These are phyloP conservation scores for Drosophila buzzatii DNA, from an alignment of 2,888 invertebrate genomes.

Conservation along the genomic window DNA sequence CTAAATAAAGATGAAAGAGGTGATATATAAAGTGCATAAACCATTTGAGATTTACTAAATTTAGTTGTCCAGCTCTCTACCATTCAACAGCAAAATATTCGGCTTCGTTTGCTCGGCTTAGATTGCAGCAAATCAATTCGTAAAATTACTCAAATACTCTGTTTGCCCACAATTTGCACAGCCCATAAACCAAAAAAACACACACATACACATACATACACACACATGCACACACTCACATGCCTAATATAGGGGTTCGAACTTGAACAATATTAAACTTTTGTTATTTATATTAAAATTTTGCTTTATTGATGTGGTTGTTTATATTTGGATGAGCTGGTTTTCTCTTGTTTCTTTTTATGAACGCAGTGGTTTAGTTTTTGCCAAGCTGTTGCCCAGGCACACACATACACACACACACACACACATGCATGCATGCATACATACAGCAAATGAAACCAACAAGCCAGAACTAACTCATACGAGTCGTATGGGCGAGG, in stretches of 20 bases:
- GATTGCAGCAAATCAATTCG: conserved; percentile 29
- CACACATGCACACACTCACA: conserved; percentile 8
- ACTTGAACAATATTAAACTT: conserved; percentile 63
- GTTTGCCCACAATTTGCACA: conserved; percentile 24
- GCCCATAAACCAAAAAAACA: background rate
- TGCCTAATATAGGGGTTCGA: conserved; percentile 16
- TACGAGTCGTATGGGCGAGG: conserved; percentile 12
- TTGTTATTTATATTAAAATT: conserved; percentile 77
- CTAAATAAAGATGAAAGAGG: too few species aligned
- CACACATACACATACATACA: background rate
- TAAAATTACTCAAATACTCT: conserved; percentile 43
- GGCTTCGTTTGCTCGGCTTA: background rate
- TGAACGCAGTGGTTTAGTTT: conserved; percentile 57
- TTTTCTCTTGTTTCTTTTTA: conserved; percentile 44
- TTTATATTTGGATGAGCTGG: conserved; percentile 40
- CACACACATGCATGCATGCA: background rate
- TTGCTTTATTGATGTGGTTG: conserved; percentile 76
- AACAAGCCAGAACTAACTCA: conserved; percentile 37
- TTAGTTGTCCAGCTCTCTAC: background rate
- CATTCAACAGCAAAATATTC: background rate
- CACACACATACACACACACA: background rate
- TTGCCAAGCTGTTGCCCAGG: conserved; percentile 60
- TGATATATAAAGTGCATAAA: background rate
- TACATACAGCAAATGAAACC: background rate
- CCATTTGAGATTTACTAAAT: background rate